These are phyloP conservation scores for Acanthaster planci DNA, from an alignment of 35 echinoderm and acorn worm genomes.

Conservation along the genomic window DNA sequence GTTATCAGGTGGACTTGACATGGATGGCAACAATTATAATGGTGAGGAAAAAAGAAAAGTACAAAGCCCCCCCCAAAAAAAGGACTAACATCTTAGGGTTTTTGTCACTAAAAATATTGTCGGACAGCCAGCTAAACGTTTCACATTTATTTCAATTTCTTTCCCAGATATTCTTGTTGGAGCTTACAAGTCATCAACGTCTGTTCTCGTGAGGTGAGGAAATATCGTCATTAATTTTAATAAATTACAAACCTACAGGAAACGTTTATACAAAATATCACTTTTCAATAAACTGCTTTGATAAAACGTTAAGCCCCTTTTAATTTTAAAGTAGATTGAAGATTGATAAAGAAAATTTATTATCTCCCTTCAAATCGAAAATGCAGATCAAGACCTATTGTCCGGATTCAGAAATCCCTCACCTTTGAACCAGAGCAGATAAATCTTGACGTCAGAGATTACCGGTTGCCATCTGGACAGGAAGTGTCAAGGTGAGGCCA, in stretches of 20 bases:
- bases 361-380: neutral
- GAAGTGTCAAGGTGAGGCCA: neutral
- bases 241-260: too few species aligned
- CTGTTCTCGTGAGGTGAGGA: slow-evolving; percentile 54
- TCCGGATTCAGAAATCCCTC: slow-evolving; percentile 11
- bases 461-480: neutral
- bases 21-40: slow-evolving; percentile 52
- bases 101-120: neutral
- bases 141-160: neutral
- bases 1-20: slow-evolving; percentile 50
- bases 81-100: neutral
- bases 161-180: slow-evolving; percentile 51
- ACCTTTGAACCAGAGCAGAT: slow-evolving; percentile 5
- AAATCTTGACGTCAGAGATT: slow-evolving; percentile 8
- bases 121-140: neutral
- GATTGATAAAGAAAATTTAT: neutral
- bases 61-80: too few species aligned
- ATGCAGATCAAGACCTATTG: slow-evolving; percentile 38
- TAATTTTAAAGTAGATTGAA: too few species aligned
- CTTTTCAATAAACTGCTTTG: too few species aligned
- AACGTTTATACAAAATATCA: too few species aligned
- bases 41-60: slow-evolving; percentile 41
- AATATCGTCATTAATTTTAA: neutral
- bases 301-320: too few species aligned
- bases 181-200: slow-evolving; percentile 44